Evolutionary conservation across 2,113 vertebrate genomes (phyloP), one percentile per base, ranked within the genome.

Genomic region (Percopsis transmontana): DNA sequence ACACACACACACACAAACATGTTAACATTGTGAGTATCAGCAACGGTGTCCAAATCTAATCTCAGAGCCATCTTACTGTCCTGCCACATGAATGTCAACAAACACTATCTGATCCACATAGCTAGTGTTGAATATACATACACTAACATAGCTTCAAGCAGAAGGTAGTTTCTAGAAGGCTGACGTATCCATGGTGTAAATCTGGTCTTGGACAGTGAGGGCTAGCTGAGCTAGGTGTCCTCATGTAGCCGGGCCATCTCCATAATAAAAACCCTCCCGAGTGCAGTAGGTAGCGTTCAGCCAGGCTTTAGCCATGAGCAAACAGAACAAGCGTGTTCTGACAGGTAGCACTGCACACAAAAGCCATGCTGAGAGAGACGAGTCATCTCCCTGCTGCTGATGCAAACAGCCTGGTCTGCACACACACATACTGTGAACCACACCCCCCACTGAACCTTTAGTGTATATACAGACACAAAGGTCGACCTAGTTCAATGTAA

Each of bases 291-390:
- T 27, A 71, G 68, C 52, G 64, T 42, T 62, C 67, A 77, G 66
- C 76, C 72, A 68, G 66, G 58, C 47, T 76, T 83, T 58, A 84
- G 64, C 66, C 58, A 76, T 54, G 77, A 85, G 63, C 59, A 74
- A 77, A 83, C 79, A 75, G 23, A 73, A 55, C 59, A 52, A 82
- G 79, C 84, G 5, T 79, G 85, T 72, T 78, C 69, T 7, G 71
- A 87, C 86, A 85, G 74, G 84, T 57, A 78, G 51, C 27, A 13
- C 52, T 10, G 72, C 62, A 74, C 59, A 66, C 64, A 41, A 33
- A 33, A 64, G 42, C 33, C 45, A 39, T 1, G 47, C 45, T 15
- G 24, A 52, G 24, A 52, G 24, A 66, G 18, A 57, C 12, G 24
- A 77, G 44, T 63, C 65, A 74, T 64, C 73, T 21, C 41, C 12